Evolutionary conservation across 2,113 vertebrate species (phyloP).

Genomic region (Pteronura brasiliensis): DNA sequence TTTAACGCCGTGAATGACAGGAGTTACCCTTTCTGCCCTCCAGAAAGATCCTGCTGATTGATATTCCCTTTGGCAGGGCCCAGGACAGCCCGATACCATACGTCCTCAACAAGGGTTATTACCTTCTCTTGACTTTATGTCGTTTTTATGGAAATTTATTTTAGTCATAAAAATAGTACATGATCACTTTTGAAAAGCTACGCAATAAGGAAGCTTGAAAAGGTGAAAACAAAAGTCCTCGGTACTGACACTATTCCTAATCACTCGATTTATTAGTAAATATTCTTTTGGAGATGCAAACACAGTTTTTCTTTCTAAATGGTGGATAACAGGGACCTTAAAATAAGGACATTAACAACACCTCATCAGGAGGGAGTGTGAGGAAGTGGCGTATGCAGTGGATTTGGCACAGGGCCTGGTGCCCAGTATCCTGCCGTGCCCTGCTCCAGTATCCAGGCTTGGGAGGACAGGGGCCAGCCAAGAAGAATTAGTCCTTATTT

Average conservation of each 20-base stretch:
- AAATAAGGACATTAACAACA: neutral
- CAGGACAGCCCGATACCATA: neutral
- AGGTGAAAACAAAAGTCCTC: neutral
- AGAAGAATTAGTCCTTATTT: neutral
- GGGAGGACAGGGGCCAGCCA: fast-evolving
- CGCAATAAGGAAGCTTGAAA: neutral
- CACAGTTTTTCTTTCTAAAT: neutral
- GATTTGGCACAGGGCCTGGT: fast-evolving
- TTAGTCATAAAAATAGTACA: neutral
- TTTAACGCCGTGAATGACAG: neutral
- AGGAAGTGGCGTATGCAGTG: fast-evolving
- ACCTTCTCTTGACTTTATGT: neutral
- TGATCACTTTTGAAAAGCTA: neutral
- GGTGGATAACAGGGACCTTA: neutral
- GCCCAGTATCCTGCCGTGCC: neutral
- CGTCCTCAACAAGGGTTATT: neutral
- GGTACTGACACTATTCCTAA: no score
- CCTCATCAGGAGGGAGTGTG: neutral
- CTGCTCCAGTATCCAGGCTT: neutral
- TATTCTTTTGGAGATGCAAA: neutral
- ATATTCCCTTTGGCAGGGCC: neutral
- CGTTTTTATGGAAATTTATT: neutral
- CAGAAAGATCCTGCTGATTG: neutral
- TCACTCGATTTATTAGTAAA: neutral
- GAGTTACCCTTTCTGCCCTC: neutral